Base-by-base conservation (phyloP, 2,888 invertebrate species). In the Automeris io region DNA sequence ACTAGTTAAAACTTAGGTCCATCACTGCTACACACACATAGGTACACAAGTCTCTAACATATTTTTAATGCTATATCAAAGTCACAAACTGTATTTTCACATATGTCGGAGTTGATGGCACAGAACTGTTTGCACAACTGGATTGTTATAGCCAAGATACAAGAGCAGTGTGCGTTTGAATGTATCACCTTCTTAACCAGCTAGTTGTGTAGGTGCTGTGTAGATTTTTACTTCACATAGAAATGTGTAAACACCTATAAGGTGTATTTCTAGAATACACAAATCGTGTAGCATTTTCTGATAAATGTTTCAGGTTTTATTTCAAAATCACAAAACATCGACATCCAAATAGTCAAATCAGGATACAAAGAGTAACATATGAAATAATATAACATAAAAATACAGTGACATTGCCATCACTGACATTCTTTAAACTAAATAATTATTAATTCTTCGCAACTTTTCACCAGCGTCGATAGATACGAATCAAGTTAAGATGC, bases 21-120 rank as follows among this genome's bases (percentile, higher is more conserved):
- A 48, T 61, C 60, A 60, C 60, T 57, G 50, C 47, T 51, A 58
- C 69, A 67, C 60, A 57, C 70, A 63, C 61, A 58, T 43, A 32
- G 35, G 45, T 50, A 49, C 34, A 31, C 7, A 31, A 31, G 22
- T 32, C 7, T 13, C 19, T 18, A n/a, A n/a, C n/a, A n/a, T n/a
- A n/a, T n/a, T n/a, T n/a, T n/a, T n/a, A n/a, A n/a, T n/a, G n/a
- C 22, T 46, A 43, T 40, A 41, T 37, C 33, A 26, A 47, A 45
- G 33, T 34, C 13, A 5, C 12, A 23, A n/a, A n/a, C n/a, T n/a
- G n/a, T n/a, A n/a, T n/a, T n/a, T n/a, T n/a, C n/a, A n/a, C n/a
- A n/a, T n/a, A n/a, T n/a, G n/a, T n/a, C n/a, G n/a, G n/a, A n/a
- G n/a, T n/a, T n/a, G n/a, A n/a, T n/a, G n/a, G n/a, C n/a, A n/a